A percentile compares a stretch with the other conserved stretches of the same genome.
phyloP scores from a whole-genome alignment of 2,797 vertebrate species.

The Sebastes umbrosus region DNA sequence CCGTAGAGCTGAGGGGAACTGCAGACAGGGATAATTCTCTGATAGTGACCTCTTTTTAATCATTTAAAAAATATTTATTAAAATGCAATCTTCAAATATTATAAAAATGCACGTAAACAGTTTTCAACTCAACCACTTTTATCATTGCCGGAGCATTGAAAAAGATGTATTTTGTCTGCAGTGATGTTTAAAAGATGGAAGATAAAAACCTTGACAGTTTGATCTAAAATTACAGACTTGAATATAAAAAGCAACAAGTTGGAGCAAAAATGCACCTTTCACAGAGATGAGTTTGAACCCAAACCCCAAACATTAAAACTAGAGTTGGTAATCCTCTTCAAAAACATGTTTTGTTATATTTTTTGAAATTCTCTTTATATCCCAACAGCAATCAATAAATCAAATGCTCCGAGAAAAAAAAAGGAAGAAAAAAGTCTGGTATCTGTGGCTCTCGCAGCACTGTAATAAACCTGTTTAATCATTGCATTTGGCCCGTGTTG shows the following conservation, averaged over 20 bases:
- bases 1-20: too few species aligned
- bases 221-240: not conserved
- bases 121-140: not conserved
- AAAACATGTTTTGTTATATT: too few species aligned
- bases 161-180: not conserved
- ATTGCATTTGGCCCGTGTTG: too few species aligned
- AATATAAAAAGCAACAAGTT: not conserved
- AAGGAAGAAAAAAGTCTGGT: too few species aligned
- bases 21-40: not conserved
- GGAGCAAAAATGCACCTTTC: not conserved
- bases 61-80: not conserved
- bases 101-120: not conserved
- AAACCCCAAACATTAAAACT: not conserved
- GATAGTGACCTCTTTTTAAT: not conserved
- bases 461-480: too few species aligned
- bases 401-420: too few species aligned
- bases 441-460: too few species aligned
- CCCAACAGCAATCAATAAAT: too few species aligned
- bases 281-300: not conserved
- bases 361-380: too few species aligned
- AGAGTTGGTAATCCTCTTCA: too few species aligned
- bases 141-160: not conserved
- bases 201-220: not conserved
- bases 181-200: not conserved
- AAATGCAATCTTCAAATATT: not conserved